Base-by-base conservation (phyloP, 1,140 invertebrate species). In the Aradophagus sp. region DNA sequence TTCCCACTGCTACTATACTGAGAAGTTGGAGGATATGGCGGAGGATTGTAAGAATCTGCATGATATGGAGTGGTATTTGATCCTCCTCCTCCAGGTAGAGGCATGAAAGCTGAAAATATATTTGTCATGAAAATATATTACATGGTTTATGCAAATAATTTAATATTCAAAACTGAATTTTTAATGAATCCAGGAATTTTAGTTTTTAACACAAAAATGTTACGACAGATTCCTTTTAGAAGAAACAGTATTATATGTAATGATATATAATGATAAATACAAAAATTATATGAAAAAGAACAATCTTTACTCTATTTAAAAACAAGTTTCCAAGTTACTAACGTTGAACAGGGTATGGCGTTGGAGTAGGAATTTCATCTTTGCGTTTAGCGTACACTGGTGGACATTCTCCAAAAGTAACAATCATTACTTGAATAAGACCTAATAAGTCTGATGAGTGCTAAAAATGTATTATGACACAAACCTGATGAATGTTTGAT, bases 341-440 rank as follows among this genome's bases (percentile, higher is more conserved):
- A 62, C 58, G 20, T 20, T 50, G 45, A 12, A 50, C 5, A 5
- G 58, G 45, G 5, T 50, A 62, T n/a, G 53, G 53, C 8, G 42
- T 58, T 2, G 53, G 0, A 8, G 44, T 41, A 42, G 42, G 44
- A 14, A 17, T 29, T 45, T 63, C 39, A 52, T 5, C 6, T 13
- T 48, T 61, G 11, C 42, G 26, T 61, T 61, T 58, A 19, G 53
- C 41, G 38, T 47, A 58, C 17, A 58, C 41, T 17, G 98, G 98
- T 44, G 97, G 97, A 70, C 93, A 89, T 58, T 99, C 97, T 23
- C 97, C 94, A 88, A 99, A 99, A 15, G 93, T 93, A 39, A 93
- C 88, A 48, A 94, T 93, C 92, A 99, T 94, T 23, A 97, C 90
- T 87, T 97, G 93, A 75, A 98, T 94, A 6, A 98, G 86, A 17